Evolutionary conservation across 2,888 invertebrate species (phyloP).

Genomic region (Ptychoptera albimana): DNA sequence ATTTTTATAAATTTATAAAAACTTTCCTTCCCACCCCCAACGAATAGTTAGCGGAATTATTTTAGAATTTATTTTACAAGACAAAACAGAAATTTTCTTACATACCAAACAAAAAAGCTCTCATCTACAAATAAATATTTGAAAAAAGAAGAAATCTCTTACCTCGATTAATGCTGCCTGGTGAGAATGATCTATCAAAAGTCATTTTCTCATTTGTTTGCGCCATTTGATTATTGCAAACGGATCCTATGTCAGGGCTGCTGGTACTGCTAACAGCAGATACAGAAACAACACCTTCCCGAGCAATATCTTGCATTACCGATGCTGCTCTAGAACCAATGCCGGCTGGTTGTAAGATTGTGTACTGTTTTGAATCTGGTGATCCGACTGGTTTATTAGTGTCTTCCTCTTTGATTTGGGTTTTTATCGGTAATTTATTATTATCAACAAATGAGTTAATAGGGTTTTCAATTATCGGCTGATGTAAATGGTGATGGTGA

Average conservation of each 20-base stretch:
- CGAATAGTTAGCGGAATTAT: no score
- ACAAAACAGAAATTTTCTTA: no score
- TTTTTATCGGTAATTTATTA: slow-evolving; percentile 1
- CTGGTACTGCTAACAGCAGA: slow-evolving; percentile 33
- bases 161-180: slow-evolving; percentile 65
- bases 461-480: slow-evolving; percentile 6
- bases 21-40: no score
- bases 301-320: slow-evolving; percentile 59
- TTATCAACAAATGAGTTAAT: background rate
- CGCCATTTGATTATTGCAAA: slow-evolving; percentile 26
- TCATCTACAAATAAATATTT: background rate
- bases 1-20: no score
- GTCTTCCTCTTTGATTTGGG: background rate
- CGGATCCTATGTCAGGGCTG: slow-evolving; percentile 32
- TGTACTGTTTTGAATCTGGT: slow-evolving; percentile 60
- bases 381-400: slow-evolving; percentile 18
- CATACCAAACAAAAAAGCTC: no score
- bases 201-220: slow-evolving; percentile 20
- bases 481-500: slow-evolving; percentile 7
- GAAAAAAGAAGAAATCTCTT: slow-evolving; percentile 23
- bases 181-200: slow-evolving; percentile 43
- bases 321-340: slow-evolving; percentile 66
- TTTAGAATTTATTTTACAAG: no score
- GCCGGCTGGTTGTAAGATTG: slow-evolving; percentile 71
- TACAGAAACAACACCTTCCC: slow-evolving; percentile 47